Percentiles rank a stretch among this genome's conserved stretches.
These are phyloP conservation scores for Eupelmus urozonus DNA, from an alignment of 2,888 invertebrate species.

Conservation along the genomic window DNA sequence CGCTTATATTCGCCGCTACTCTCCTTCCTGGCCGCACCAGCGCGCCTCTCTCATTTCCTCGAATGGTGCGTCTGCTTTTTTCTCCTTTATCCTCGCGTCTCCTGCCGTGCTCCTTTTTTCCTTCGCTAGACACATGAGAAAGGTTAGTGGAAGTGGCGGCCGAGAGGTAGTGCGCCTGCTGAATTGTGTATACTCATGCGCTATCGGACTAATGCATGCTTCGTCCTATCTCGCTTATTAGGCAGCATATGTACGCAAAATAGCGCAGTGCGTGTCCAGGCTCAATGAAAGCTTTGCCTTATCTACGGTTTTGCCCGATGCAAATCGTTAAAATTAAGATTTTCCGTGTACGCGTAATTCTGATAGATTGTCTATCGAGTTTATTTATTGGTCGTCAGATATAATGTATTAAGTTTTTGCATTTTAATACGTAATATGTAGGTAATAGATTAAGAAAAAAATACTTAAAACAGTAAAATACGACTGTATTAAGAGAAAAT, in stretches of 20 bases:
- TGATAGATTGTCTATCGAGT: background rate
- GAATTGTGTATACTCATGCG: constrained; percentile 35
- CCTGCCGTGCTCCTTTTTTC: background rate
- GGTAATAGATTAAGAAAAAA: too few species aligned
- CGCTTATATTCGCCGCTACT: background rate
- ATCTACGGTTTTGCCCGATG: background rate
- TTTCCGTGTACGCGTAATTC: background rate
- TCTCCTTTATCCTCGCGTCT: background rate
- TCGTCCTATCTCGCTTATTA: constrained; percentile 36
- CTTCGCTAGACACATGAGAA: background rate
- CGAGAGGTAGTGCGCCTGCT: background rate
- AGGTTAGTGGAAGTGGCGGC: background rate
- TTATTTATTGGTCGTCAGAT: background rate
- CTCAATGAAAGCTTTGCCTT: constrained; percentile 30
- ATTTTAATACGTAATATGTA: too few species aligned
- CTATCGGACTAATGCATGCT: constrained; percentile 9
- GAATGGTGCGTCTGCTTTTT: background rate
- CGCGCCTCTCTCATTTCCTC: constrained; percentile 31
- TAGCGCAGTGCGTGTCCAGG: constrained; percentile 27
- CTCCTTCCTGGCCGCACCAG: background rate
- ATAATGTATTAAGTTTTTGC: background rate
- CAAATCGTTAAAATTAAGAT: background rate
- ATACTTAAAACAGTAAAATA: too few species aligned
- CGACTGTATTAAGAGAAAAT: too few species aligned
- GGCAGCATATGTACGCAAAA: constrained; percentile 25